A percentile compares a stretch with the other conserved stretches of the same genome.
phyloP scores from a whole-genome alignment of 2,888 invertebrate genomes.

The Agrotis puta region DNA sequence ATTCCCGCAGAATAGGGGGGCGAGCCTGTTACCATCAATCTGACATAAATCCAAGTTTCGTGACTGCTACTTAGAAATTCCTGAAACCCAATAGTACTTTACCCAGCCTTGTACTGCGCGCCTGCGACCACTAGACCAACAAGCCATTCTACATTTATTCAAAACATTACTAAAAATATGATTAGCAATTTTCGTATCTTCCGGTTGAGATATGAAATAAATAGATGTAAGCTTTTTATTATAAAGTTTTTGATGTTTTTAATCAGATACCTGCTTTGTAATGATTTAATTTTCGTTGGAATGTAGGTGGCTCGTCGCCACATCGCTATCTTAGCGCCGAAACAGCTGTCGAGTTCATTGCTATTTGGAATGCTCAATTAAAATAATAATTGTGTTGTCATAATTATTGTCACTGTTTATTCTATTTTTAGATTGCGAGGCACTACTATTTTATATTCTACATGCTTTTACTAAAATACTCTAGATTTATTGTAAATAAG shows the following conservation, averaged over 20 bases:
- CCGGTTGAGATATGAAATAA: slow-evolving; percentile 33
- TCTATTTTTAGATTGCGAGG: neutral
- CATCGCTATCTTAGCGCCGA: neutral
- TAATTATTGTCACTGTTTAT: slow-evolving; percentile 6
- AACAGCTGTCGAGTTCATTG: slow-evolving; percentile 25
- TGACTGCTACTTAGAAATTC: too few species aligned
- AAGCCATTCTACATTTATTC: neutral
- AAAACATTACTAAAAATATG: slow-evolving; percentile 22
- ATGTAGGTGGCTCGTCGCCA: slow-evolving; percentile 8
- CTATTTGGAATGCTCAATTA: slow-evolving; percentile 23
- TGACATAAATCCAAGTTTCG: too few species aligned
- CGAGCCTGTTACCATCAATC: too few species aligned
- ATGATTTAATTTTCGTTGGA: slow-evolving; percentile 39
- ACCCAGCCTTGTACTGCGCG: too few species aligned
- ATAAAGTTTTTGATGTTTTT: slow-evolving; percentile 19
- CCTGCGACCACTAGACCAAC: too few species aligned
- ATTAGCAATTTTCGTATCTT: slow-evolving; percentile 27
- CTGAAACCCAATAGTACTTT: too few species aligned
- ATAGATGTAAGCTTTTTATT: slow-evolving; percentile 37
- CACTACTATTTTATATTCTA: neutral
- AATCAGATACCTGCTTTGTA: slow-evolving; percentile 18
- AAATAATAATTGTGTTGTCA: slow-evolving; percentile 27
- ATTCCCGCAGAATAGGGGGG: too few species aligned
- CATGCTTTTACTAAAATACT: neutral
- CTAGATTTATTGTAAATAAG: neutral